Evolutionary conservation across 2,888 invertebrate genomes (phyloP).

Genomic region (Stomorhina lunata): DNA sequence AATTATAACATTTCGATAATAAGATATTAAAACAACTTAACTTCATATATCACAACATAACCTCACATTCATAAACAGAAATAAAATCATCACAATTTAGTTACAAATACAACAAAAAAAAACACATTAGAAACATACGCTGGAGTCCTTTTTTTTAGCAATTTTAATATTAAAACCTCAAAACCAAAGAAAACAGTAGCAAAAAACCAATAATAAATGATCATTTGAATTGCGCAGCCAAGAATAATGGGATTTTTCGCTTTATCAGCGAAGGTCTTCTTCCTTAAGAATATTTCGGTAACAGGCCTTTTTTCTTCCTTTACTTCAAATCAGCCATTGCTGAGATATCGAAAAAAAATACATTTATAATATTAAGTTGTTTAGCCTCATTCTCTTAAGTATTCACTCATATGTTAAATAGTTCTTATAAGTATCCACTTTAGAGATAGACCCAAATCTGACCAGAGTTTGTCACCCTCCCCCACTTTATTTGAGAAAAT

Average conservation of each 20-base stretch:
- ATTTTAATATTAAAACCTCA: constrained; percentile 27
- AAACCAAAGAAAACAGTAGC: neutral
- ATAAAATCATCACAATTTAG: too few species aligned
- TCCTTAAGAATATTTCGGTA: neutral
- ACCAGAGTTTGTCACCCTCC: constrained; percentile 52
- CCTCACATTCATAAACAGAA: constrained; percentile 36
- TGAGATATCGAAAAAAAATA: neutral
- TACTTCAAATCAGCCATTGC: too few species aligned
- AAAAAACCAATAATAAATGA: constrained; percentile 74
- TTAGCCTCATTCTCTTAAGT: too few species aligned
- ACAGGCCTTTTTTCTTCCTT: constrained; percentile 21
- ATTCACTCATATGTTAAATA: constrained; percentile 43
- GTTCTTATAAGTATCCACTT: constrained; percentile 58
- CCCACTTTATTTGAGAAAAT: neutral
- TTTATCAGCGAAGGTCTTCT: constrained; percentile 66
- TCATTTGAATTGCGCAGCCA: constrained; percentile 71
- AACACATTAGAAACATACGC: constrained; percentile 76
- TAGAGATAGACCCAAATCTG: constrained; percentile 19
- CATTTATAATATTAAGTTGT: constrained; percentile 57
- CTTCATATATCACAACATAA: constrained; percentile 52
- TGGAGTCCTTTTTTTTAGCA: constrained; percentile 20
- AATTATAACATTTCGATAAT: constrained; percentile 56
- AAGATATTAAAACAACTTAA: constrained; percentile 49
- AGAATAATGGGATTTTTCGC: constrained; percentile 74
- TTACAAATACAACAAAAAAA: constrained; percentile 65